phyloP scores from a whole-genome alignment of 2,797 vertebrate species.

The Periparus ater region DNA sequence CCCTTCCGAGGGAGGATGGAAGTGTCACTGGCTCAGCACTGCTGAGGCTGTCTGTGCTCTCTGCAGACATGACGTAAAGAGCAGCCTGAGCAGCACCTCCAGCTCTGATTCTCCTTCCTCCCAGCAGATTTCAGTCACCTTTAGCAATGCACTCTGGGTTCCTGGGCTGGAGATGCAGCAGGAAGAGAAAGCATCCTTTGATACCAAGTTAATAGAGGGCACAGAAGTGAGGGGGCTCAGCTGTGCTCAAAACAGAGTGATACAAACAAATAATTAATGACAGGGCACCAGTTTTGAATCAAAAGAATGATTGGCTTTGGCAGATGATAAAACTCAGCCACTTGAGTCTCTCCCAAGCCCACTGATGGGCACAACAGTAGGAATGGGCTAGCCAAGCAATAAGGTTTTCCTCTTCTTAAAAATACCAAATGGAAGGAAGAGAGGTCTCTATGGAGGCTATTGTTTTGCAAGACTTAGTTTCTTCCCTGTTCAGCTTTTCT shows the following conservation, averaged over 20 bases:
- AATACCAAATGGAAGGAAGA: background rate
- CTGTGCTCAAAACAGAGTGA: background rate
- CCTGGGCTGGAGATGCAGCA: background rate
- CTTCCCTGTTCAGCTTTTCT: background rate
- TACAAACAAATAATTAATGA: background rate
- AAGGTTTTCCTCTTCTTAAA: slow-evolving; percentile 2
- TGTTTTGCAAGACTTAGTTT: background rate
- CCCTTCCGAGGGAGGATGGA: background rate
- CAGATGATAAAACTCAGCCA: background rate
- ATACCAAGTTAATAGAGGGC: background rate
- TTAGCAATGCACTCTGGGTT: background rate
- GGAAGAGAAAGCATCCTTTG: background rate
- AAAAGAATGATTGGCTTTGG: background rate
- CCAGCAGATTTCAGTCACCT: background rate
- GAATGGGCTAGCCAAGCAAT: background rate
- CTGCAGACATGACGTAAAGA: background rate
- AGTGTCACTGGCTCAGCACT: background rate
- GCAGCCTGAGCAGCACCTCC: background rate
- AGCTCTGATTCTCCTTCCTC: background rate
- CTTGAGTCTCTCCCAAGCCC: background rate
- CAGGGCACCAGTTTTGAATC: background rate
- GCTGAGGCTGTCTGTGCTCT: background rate
- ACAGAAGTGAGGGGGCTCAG: background rate
- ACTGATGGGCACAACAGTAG: background rate
- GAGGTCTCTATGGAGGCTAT: background rate